phyloP scores from a whole-genome alignment of 2,113 vertebrate species.

The Tauraco erythrolophus region DNA sequence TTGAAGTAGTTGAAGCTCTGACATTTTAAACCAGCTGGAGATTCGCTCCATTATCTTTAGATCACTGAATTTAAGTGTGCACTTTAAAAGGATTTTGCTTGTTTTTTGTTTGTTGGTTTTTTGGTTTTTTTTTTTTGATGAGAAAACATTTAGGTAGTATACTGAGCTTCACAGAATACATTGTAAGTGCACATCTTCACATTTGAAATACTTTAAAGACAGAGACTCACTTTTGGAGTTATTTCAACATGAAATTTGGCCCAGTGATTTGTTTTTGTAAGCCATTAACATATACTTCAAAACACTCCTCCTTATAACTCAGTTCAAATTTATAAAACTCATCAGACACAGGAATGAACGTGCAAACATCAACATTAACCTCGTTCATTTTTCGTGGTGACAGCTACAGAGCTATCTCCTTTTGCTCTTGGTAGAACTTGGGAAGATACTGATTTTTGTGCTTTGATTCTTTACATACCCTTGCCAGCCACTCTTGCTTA shows the following conservation, averaged over 20 bases:
- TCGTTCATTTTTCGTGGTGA: not conserved
- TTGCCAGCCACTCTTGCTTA: not conserved
- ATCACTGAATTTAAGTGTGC: not conserved
- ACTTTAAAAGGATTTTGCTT: not conserved
- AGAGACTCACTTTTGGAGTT: not conserved
- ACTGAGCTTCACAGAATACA: not conserved
- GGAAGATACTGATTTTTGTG: not conserved
- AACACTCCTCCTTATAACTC: not conserved
- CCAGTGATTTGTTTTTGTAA: conserved; percentile 3
- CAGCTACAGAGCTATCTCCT: not conserved
- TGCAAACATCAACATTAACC: not conserved
- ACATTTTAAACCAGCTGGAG: conserved; percentile 13
- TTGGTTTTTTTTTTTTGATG: not conserved
- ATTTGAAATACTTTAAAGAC: not conserved
- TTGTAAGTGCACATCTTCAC: not conserved
- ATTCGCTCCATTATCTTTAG: conserved; percentile 9
- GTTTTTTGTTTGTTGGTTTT: not conserved
- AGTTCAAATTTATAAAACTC: not conserved
- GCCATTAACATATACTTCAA: not conserved
- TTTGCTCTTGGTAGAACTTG: conserved; percentile 6
- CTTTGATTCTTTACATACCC: not conserved
- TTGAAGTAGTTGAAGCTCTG: conserved; percentile 2
- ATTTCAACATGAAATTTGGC: not conserved
- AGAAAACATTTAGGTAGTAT: not conserved
- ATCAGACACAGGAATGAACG: not conserved